Evolutionary conservation across 2,797 vertebrate species (phyloP).

Genomic region (Pteropus rufus): DNA sequence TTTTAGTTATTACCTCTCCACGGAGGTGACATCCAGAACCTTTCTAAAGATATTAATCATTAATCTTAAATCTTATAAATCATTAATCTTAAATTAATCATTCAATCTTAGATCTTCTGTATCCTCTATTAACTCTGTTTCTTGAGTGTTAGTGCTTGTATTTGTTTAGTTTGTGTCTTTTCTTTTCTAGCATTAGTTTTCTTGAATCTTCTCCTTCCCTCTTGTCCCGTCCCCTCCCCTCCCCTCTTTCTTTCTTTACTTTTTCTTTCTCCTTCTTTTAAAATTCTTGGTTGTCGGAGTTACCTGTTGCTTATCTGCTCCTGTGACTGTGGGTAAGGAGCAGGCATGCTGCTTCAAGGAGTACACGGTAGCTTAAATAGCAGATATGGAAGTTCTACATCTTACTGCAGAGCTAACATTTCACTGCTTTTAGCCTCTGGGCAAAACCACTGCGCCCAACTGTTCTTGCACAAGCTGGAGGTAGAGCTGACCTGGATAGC

Average conservation of each 20-base stretch:
- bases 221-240: accelerated
- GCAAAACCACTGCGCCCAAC: not conserved
- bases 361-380: accelerated
- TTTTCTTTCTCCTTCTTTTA: not conserved
- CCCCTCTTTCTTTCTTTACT: not conserved
- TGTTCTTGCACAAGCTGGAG: not conserved
- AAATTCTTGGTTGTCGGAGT: not conserved
- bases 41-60: not conserved
- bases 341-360: not conserved
- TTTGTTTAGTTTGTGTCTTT: not conserved
- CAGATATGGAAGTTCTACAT: too few species aligned
- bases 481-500: not conserved
- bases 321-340: not conserved
- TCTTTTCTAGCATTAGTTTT: not conserved
- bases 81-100: too few species aligned
- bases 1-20: not conserved
- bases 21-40: not conserved
- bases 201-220: not conserved
- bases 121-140: not conserved
- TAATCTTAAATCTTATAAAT: not conserved
- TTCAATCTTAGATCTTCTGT: not conserved
- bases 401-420: not conserved
- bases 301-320: not conserved
- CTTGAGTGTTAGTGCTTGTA: not conserved
- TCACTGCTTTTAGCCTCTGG: not conserved